A percentile compares a stretch with the other conserved stretches of the same genome.
phyloP scores from a whole-genome alignment of 2,888 invertebrate species.

The Troilus luridus region DNA sequence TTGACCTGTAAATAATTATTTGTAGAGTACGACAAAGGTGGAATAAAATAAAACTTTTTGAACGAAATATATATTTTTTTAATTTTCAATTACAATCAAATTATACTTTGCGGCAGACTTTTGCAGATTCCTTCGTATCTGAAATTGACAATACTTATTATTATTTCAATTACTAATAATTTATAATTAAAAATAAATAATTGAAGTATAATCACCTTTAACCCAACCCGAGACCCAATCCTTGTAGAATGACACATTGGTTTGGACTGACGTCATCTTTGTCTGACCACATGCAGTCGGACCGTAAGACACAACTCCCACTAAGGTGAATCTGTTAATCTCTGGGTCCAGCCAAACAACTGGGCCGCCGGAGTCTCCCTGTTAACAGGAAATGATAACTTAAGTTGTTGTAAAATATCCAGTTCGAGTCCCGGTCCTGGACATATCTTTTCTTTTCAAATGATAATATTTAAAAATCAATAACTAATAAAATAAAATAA shows the following conservation, averaged over 20 bases:
- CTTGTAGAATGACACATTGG: conserved; percentile 72
- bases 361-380: conserved; percentile 75
- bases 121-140: neutral
- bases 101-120: neutral
- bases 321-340: conserved; percentile 67
- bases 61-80: no score
- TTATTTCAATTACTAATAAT: neutral
- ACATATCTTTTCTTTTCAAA: no score
- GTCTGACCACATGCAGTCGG: conserved; percentile 71
- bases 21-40: no score
- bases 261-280: conserved; percentile 72
- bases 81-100: no score
- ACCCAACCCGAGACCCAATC: conserved; percentile 72
- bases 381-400: no score
- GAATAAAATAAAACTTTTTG: no score
- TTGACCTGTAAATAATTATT: no score
- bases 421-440: no score
- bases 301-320: conserved; percentile 75
- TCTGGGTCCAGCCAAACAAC: conserved; percentile 72
- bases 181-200: neutral
- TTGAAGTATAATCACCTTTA: neutral
- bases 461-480: no score
- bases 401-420: no score
- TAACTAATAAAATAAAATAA: no score
- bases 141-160: neutral